Base-by-base conservation (phyloP, 2,797 vertebrate species). In the Echiichthys vipera region DNA sequence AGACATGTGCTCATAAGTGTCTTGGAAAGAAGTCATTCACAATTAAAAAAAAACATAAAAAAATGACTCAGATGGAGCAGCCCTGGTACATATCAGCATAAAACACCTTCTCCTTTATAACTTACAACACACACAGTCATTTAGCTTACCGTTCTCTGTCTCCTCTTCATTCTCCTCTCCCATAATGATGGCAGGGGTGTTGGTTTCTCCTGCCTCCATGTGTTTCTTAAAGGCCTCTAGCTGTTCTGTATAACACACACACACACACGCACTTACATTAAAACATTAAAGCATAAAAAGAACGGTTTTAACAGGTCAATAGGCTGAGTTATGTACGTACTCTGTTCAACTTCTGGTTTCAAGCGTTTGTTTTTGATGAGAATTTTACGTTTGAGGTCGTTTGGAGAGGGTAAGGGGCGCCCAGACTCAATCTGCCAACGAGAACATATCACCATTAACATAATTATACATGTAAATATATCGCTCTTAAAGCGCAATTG, bases 331-430 rank as follows among this genome's bases (percentile, higher is more conserved):
- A n/a, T 42, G 15, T 74, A 96, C 97, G 53, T 95, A 99, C 98
- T 99, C 92, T 97, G 97, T 77, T 99, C 98, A 71, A 99, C 98
- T 91, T 99, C 98, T 18, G 98, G 95, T 94, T 99, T 99, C 89
- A 99, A 94, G 2, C 98, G 95, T 84, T 99, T 99, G 91, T 99
- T 99, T 94, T 99, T 99, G 82, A 99, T 99, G 73, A 99, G 97
- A 83, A 99, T 99, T 94, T 99, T 99, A 75, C 95, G 96, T 90
- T 93, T 98, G 56, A 99, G 96, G 25, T 99, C 98, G 54, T 94
- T 98, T 12, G 98, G 97, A 15, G 97, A 99, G 0, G 98, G 98
- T 71, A 99, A 91, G 0, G 95, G 40, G 51, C 95, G 96, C 3
- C 95, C 97, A 37, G 96, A 10, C 88, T 99, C 98, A 13, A 98